Base-by-base conservation (phyloP, 1,140 invertebrate species). In the Papilio aristodemus region DNA sequence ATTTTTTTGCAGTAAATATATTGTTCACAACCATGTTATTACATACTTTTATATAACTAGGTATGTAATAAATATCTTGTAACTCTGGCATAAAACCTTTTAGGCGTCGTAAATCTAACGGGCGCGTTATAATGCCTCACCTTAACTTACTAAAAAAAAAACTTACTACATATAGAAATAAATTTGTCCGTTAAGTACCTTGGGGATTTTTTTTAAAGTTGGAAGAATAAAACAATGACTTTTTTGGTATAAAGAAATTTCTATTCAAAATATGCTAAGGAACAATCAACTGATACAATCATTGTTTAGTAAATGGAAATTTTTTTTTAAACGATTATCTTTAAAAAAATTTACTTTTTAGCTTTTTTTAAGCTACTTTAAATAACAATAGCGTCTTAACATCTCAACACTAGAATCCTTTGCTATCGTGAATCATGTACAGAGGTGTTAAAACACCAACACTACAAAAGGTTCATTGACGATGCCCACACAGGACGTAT, bases 401-500 rank as follows among this genome's bases (percentile, higher is more conserved):
- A 13, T 46, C 19, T 46, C 10, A 46, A 46, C 43, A 46, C 14
- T 69, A 46, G 39, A n/a, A n/a, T 69, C 60, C 68, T 37, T 32
- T 43, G 68, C 32, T 27, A 10, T 14, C 14, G 11, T 60, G 38
- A 27, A 60, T 13, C 27, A 25, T 11, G 2, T 25, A 9, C 22
- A 25, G 19, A 50, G 46, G 46, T 22, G 46, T 50, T 50, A 50
- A 50, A 50, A 50, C 46, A 32, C 27, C 6, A 50, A 38, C 19
- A 6, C 38, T 41, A 67, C 4, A 62, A 72, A 69, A 58, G 27
- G 36, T 72, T 70, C 76, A 78, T 78, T 78, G 70, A 78, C 62
- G 69, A 67, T 36, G 71, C 19, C 77, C 77, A 71, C 74, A 72
- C 74, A 79, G 71, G 77, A 71, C 70, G 77, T 74, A 54, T 14